A percentile compares a stretch with the other conserved stretches of the same genome.
phyloP scores from a whole-genome alignment of 2,797 vertebrate genomes.

The Tragelaphus oryx region DNA sequence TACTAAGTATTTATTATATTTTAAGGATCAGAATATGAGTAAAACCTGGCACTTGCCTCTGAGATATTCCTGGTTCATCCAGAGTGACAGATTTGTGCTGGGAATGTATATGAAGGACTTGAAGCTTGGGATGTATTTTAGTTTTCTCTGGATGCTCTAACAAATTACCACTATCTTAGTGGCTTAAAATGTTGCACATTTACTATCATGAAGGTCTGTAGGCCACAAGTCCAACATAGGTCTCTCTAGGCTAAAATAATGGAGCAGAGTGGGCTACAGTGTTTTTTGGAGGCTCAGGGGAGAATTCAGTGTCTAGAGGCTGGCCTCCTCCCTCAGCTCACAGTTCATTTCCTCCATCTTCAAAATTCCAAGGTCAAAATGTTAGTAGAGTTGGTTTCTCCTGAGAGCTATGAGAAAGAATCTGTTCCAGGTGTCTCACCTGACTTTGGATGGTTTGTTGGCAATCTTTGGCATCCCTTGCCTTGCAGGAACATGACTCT shows the following conservation, averaged over 20 bases:
- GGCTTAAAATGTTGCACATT: not conserved
- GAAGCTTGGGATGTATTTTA: fast-evolving
- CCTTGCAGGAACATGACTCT: not conserved
- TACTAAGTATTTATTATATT: too few relatives aligned
- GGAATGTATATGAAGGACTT: too few relatives aligned
- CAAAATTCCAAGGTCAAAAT: not conserved
- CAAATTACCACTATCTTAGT: not conserved
- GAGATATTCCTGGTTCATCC: not conserved
- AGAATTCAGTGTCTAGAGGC: not conserved
- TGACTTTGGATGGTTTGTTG: not conserved
- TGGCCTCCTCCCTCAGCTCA: fast-evolving
- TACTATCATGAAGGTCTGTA: not conserved
- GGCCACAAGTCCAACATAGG: too few relatives aligned
- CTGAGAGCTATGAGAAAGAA: not conserved
- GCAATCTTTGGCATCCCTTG: not conserved
- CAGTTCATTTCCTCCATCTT: not conserved
- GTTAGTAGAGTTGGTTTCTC: not conserved
- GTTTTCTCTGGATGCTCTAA: not conserved
- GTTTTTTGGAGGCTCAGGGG: not conserved
- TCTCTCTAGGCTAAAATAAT: not conserved
- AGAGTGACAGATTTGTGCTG: not conserved
- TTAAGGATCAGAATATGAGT: not conserved
- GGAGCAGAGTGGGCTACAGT: fast-evolving
- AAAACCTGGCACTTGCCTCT: not conserved
- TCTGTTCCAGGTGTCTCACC: not conserved